Evolutionary conservation across 1,140 invertebrate genomes (phyloP), one percentile per base, ranked within the genome.

Genomic region (Drosophila carrolli): DNA sequence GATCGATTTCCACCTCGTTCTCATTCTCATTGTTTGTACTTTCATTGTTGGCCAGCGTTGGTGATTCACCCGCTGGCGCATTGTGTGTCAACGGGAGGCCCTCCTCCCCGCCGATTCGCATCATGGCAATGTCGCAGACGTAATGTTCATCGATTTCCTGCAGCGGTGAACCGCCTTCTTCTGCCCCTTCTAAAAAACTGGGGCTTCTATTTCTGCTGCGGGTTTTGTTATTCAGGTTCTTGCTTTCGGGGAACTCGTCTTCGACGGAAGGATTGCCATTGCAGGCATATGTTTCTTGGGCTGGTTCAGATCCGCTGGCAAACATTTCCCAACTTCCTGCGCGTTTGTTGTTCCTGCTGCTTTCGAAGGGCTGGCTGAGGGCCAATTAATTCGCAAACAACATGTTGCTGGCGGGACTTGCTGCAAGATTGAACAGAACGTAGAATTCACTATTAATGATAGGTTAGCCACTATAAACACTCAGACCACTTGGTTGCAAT

Each of bases 91-190:
- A 29, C 16, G 29, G 38, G 27, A 23, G 44, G 7, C 60, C 27
- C 85, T 82, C 53, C 66, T 74, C 71, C 78, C 88, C 68, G 19
- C 47, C 88, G 27, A 91, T 88, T 47, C 75, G 74, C 88, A 91
- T 91, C 80, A 83, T 91, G 14, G 83, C 77, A 46, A 91, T 91
- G 60, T 91, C 80, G 40, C 78, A 89, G 27, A 91, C 78, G 78
- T 89, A 91, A 53, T 84, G 78, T 40, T 91, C 88, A 77, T 91
- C 84, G 60, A 89, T 89, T 74, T 82, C 29, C 27, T 59, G 51
- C 38, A 78, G 35, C 48, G 50, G 38, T 37, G 62, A 70, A 8
- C 32, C 38, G 5, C 41, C 47, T 48, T 13, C n/a, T 56, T 9
- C 40, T 9, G 40, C 46, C 19, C 10, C 19, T 56, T 23, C 14